Evolutionary conservation across 30 jellyfish, hydroid and myxozoan genomes (phyloP).

Genomic region (Chironex yamaguchii): DNA sequence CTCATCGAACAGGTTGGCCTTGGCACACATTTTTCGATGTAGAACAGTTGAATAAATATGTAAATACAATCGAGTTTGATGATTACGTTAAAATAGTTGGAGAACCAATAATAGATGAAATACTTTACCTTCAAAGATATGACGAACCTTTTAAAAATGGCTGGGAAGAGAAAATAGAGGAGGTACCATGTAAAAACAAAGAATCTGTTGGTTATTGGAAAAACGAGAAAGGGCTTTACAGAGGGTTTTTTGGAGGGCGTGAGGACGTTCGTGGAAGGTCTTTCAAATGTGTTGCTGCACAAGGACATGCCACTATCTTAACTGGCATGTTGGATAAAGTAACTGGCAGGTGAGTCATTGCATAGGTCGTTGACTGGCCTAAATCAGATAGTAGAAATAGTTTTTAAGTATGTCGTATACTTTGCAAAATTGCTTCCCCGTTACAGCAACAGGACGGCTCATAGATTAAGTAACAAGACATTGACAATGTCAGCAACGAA

Average conservation of each 20-base stretch:
- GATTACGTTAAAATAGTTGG: slow-evolving; percentile 61
- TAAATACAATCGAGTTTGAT: slow-evolving; percentile 86
- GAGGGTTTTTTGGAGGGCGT: slow-evolving; percentile 89
- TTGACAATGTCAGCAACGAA: too few species aligned
- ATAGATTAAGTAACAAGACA: too few species aligned
- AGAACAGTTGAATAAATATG: slow-evolving; percentile 73
- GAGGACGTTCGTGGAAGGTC: slow-evolving; percentile 76
- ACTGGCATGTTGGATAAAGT: slow-evolving; percentile 49
- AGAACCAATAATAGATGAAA: slow-evolving; percentile 76
- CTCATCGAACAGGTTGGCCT: slow-evolving; percentile 75
- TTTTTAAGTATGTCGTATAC: too few species aligned
- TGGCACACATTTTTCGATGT: slow-evolving; percentile 89
- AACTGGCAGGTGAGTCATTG: slow-evolving; percentile 67
- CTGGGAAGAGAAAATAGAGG: slow-evolving; percentile 86
- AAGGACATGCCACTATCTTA: slow-evolving; percentile 84
- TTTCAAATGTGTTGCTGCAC: slow-evolving; percentile 87
- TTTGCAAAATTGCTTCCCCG: too few species aligned
- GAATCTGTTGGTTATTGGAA: slow-evolving; percentile 68
- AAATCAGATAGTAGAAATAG: too few species aligned
- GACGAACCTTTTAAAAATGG: slow-evolving; percentile 91
- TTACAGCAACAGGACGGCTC: too few species aligned
- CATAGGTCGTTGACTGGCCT: neutral
- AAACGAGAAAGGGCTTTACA: slow-evolving; percentile 61
- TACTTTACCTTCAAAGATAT: slow-evolving; percentile 90
- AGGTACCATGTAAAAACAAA: slow-evolving; percentile 66